Conservation (phyloP, 2,888 invertebrate species). For the Pristionchus maxplancki region DNA sequence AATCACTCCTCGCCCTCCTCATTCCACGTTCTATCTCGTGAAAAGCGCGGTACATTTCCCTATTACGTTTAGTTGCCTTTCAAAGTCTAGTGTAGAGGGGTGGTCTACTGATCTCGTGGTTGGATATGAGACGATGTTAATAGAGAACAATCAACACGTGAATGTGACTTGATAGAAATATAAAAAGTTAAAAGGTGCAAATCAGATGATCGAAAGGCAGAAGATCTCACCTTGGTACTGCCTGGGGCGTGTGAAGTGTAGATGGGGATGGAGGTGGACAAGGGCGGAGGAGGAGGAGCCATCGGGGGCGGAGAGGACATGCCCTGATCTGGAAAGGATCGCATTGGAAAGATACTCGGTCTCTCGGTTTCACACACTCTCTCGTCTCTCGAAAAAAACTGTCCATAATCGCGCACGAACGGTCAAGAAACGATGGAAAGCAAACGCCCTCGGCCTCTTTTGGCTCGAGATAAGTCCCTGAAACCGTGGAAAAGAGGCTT, state of each 20-base stretch:
- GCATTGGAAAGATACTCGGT: neutral
- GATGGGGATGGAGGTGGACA: constrained; percentile 28
- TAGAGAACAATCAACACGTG: neutral
- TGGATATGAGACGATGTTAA: neutral
- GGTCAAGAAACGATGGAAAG: neutral
- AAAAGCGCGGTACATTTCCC: no score
- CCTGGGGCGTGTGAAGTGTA: neutral
- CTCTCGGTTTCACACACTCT: neutral
- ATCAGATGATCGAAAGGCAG: neutral
- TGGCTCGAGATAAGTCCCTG: neutral
- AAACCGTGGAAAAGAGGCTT: neutral
- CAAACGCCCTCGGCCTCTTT: neutral
- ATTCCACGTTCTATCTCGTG: no score
- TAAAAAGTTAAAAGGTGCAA: no score
- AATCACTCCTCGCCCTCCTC: no score
- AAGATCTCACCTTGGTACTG: neutral
- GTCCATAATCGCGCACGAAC: neutral
- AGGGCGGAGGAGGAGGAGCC: neutral
- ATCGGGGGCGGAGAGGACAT: constrained; percentile 38
- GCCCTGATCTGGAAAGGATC: constrained; percentile 5
- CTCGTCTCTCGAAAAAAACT: neutral
- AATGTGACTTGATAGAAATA: no score
- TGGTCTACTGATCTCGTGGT: neutral
- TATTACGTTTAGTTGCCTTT: no score
- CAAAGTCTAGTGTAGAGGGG: neutral